Evolutionary conservation across 2,888 invertebrate genomes (phyloP).

Genomic region (Nomada ferruginata): DNA sequence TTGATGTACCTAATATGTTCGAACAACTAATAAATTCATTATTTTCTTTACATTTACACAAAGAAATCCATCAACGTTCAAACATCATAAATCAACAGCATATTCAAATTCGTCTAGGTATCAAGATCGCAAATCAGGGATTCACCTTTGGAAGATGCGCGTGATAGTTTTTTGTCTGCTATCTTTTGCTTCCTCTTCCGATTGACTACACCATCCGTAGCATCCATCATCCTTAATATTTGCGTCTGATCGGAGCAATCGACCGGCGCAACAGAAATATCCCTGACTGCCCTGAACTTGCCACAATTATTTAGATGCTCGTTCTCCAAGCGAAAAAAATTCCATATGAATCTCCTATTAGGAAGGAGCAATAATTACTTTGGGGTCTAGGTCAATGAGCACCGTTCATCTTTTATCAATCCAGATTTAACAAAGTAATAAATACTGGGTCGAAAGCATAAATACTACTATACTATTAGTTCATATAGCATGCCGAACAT

Average conservation of each 20-base stretch:
- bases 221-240: slow-evolving; percentile 98
- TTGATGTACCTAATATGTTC: slow-evolving; percentile 25
- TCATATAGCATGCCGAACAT: slow-evolving; percentile 22
- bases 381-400: not conserved
- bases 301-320: slow-evolving; percentile 99
- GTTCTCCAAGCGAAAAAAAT: slow-evolving; percentile 99
- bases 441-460: slow-evolving; percentile 7
- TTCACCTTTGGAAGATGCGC: slow-evolving; percentile 81
- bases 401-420: not conserved
- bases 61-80: not conserved
- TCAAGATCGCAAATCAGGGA: slow-evolving; percentile 78
- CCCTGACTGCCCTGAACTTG: slow-evolving; percentile 98
- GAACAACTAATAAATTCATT: slow-evolving; percentile 14
- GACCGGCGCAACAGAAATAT: slow-evolving; percentile 97
- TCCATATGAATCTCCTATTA: slow-evolving; percentile 97
- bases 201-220: slow-evolving; percentile 91
- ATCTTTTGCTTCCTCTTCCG: slow-evolving; percentile 73
- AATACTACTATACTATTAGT: slow-evolving; percentile 8
- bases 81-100: not conserved
- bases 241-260: slow-evolving; percentile 96
- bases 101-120: slow-evolving; percentile 4
- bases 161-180: slow-evolving; percentile 52
- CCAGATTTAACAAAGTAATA: not conserved
- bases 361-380: slow-evolving; percentile 33
- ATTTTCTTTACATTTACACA: slow-evolving; percentile 10